A percentile compares a stretch with the other conserved stretches of the same genome.
phyloP scores from a whole-genome alignment of 2,888 invertebrate genomes.

The Cyaniris semiargus region DNA sequence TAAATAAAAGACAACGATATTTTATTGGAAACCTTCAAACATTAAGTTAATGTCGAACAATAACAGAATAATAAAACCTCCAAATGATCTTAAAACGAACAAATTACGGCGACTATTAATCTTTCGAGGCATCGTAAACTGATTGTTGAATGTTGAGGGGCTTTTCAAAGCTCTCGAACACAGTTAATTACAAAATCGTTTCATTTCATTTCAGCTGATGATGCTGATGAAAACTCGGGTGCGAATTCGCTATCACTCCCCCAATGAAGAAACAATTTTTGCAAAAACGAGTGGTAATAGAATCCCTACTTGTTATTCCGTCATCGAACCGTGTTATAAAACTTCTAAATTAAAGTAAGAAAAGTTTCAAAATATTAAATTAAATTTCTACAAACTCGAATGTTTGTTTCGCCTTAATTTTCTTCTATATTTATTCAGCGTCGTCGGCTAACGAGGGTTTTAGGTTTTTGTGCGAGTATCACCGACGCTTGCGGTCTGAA shows the following conservation, averaged over 20 bases:
- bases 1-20: not conserved
- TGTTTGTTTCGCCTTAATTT: conserved; percentile 18
- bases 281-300: not conserved
- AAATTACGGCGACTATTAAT: not conserved
- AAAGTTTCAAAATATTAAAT: conserved; percentile 25
- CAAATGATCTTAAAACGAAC: conserved; percentile 6
- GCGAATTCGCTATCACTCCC: not conserved
- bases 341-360: conserved; percentile 11
- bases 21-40: not conserved
- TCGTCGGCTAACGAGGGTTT: not conserved
- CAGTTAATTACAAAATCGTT: not conserved
- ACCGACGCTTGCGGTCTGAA: conserved; percentile 11
- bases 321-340: conserved; percentile 19
- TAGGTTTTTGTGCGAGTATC: conserved; percentile 7
- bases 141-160: not conserved
- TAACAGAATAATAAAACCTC: conserved; percentile 1
- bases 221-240: not conserved
- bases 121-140: not conserved
- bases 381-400: conserved; percentile 18
- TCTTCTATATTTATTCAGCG: conserved; percentile 4
- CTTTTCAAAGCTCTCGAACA: not conserved
- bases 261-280: not conserved
- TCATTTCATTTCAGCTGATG: not conserved
- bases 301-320: conserved; percentile 19
- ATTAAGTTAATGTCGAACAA: not conserved